Percentiles rank a stretch among this genome's conserved stretches.
These are phyloP conservation scores for Tetranychus piercei DNA, from an alignment of 2,888 invertebrate species.

Conservation along the genomic window DNA sequence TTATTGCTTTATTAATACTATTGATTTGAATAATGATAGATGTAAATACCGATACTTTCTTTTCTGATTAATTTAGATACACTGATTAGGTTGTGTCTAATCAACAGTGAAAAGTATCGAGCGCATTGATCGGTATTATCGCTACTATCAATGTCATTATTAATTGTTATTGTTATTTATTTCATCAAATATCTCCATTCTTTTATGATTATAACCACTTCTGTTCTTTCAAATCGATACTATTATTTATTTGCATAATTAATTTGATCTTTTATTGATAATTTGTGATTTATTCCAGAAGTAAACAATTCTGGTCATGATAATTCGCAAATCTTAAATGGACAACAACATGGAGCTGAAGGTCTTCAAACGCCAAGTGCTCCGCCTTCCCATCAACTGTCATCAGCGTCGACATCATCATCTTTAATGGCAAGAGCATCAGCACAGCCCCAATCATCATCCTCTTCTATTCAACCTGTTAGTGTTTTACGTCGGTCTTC, in stretches of 20 bases:
- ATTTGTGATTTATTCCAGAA: neutral
- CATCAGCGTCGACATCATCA: neutral
- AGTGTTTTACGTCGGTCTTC: constrained; percentile 53
- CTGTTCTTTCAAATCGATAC: neutral
- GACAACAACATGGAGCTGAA: constrained; percentile 1
- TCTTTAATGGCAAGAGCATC: neutral
- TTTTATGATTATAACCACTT: neutral
- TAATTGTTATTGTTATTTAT: neutral
- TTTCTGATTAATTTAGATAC: too few species aligned
- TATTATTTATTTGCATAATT: neutral
- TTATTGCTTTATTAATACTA: neutral
- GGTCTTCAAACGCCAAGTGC: neutral
- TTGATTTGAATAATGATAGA: neutral
- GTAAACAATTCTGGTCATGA: neutral
- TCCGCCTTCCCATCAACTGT: neutral
- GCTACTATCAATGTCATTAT: neutral
- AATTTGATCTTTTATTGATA: neutral
- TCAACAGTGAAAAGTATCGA: neutral
- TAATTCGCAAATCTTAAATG: neutral
- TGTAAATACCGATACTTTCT: neutral
- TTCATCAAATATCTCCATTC: neutral
- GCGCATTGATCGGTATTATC: neutral
- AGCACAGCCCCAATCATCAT: neutral
- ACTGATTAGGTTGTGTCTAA: neutral
- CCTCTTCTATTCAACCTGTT: constrained; percentile 38